phyloP scores from a whole-genome alignment of 1,140 invertebrate species.

The Micrasema longulum region DNA sequence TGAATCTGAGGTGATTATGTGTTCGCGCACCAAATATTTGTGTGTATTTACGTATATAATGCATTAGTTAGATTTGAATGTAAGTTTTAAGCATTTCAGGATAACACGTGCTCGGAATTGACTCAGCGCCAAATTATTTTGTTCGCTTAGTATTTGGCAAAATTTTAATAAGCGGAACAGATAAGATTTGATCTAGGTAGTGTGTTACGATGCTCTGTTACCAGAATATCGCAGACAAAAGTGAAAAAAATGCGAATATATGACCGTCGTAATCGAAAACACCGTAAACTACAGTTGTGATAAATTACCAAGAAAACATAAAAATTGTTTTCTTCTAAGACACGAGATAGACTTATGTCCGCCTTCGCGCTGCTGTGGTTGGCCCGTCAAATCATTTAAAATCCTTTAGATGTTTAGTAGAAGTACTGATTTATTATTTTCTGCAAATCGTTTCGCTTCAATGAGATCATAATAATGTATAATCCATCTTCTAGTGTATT shows the following conservation, averaged over 20 bases:
- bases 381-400: no score
- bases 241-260: conserved; percentile 15
- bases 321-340: not conserved
- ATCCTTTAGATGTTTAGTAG: no score
- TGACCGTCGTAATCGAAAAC: conserved; percentile 11
- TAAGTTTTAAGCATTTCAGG: not conserved
- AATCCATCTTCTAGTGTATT: no score
- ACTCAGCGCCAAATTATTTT: conserved; percentile 29
- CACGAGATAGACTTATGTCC: not conserved
- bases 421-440: no score
- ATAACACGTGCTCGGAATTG: conserved; percentile 21
- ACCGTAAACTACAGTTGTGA: not conserved
- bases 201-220: not conserved
- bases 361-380: no score
- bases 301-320: not conserved
- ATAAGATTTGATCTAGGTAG: conserved; percentile 4
- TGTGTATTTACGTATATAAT: not conserved
- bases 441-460: no score
- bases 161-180: conserved; percentile 17
- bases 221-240: conserved; percentile 9
- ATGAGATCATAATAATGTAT: no score
- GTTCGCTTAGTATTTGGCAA: conserved; percentile 21
- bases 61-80: conserved; percentile 14
- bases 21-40: not conserved
- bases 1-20: not conserved